Evolutionary conservation across 2,888 invertebrate species (phyloP).

Genomic region (Pterostichus niger): DNA sequence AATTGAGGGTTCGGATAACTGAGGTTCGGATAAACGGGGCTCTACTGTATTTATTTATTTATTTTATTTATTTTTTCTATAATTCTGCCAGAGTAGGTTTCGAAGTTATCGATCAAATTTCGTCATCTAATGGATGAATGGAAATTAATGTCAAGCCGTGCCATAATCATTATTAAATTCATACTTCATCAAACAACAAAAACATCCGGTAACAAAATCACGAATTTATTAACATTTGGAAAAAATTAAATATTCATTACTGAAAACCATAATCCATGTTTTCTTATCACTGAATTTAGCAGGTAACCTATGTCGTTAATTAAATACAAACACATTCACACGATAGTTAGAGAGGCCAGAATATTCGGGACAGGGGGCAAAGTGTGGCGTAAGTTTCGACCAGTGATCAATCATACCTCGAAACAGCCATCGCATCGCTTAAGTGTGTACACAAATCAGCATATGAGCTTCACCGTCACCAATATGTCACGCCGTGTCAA

Average conservation of each 20-base stretch:
- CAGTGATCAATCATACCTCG: constrained; percentile 53
- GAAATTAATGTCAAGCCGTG: neutral
- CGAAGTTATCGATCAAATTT: too few species aligned
- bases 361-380: constrained; percentile 26
- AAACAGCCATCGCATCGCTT: constrained; percentile 38
- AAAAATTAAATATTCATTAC: constrained; percentile 48
- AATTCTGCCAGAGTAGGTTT: too few species aligned
- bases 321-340: constrained; percentile 58
- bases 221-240: constrained; percentile 39
- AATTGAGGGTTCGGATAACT: too few species aligned
- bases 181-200: constrained; percentile 26
- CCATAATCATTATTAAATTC: constrained; percentile 2
- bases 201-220: constrained; percentile 32
- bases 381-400: constrained; percentile 25
- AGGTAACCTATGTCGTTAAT: constrained; percentile 47
- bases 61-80: too few species aligned
- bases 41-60: too few species aligned
- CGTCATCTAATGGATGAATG: too few species aligned
- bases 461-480: constrained; percentile 50
- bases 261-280: constrained; percentile 51
- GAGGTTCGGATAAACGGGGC: too few species aligned
- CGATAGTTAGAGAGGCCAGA: constrained; percentile 19
- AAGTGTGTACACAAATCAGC: constrained; percentile 53
- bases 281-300: constrained; percentile 50
- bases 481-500: constrained; percentile 55